Conservation (phyloP, 2,113 vertebrate species). For the Seriola quinqueradiata region DNA sequence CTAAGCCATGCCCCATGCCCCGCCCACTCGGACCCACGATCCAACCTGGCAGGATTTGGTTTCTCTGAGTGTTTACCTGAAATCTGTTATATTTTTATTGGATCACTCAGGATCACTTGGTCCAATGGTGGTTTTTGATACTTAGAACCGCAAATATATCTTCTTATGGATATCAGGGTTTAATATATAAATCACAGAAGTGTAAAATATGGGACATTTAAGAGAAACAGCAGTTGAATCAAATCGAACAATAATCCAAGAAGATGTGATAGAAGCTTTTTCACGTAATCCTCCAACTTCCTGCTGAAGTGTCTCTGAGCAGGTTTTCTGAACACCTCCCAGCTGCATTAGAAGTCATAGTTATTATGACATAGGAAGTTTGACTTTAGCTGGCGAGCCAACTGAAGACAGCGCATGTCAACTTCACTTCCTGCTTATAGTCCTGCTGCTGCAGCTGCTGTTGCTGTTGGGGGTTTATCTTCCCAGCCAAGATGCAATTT, state of each 20-base stretch:
- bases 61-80: no score
- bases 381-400: slow-evolving; percentile 8
- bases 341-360: neutral
- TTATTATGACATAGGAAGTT: slow-evolving; percentile 8
- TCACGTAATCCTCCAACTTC: neutral
- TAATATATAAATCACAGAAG: no score
- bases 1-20: no score
- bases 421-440: slow-evolving; percentile 9
- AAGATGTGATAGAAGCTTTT: neutral
- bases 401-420: slow-evolving; percentile 12
- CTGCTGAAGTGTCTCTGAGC: neutral
- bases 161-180: no score
- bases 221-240: neutral
- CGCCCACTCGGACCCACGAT: no score
- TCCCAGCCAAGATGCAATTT: slow-evolving; percentile 92
- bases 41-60: no score
- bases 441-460: slow-evolving; percentile 42
- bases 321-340: neutral
- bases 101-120: no score
- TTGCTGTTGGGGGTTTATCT: slow-evolving; percentile 78
- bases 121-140: no score
- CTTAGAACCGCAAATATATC: no score
- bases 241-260: neutral
- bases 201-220: no score
- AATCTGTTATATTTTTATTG: no score